Percentiles rank a stretch among this genome's conserved stretches.
phyloP scores from a whole-genome alignment of 2,113 vertebrate genomes.

The Podocnemis expansa region DNA sequence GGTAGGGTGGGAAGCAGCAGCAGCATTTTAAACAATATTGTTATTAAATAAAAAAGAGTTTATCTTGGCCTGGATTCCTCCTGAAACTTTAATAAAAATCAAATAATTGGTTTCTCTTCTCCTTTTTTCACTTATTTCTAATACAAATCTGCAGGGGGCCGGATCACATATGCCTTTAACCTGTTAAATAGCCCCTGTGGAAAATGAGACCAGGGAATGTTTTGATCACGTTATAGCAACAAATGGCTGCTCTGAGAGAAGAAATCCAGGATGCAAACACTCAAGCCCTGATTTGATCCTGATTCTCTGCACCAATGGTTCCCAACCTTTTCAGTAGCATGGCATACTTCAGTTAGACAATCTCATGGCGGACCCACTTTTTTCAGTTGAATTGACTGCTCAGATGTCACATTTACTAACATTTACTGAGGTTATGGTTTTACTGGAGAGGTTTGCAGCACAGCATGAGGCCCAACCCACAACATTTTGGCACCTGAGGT shows the following conservation, averaged over 20 bases:
- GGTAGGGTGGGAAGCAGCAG: fast-evolving
- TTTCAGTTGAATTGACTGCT: no score
- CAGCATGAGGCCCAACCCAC: no score
- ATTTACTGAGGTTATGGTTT: no score
- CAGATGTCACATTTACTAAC: no score
- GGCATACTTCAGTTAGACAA: no score
- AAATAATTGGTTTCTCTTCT: background rate
- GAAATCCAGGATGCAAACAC: background rate
- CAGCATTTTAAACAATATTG: background rate
- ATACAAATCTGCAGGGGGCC: background rate
- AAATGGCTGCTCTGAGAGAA: background rate
- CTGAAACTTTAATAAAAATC: constrained; percentile 11
- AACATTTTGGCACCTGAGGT: no score
- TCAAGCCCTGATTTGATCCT: background rate
- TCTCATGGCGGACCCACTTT: no score
- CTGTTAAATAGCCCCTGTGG: background rate
- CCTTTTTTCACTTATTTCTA: constrained; percentile 34
- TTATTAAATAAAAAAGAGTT: background rate
- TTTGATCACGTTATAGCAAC: background rate
- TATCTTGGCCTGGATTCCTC: background rate
- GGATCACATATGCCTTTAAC: background rate
- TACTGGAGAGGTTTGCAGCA: no score
- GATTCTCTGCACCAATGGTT: no score
- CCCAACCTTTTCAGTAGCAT: no score
- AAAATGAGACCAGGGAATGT: background rate